Percentiles rank a stretch among this genome's conserved stretches.
These are phyloP conservation scores for Malthinus seriepunctatus DNA, from an alignment of 2,888 invertebrate genomes.

Conservation along the genomic window DNA sequence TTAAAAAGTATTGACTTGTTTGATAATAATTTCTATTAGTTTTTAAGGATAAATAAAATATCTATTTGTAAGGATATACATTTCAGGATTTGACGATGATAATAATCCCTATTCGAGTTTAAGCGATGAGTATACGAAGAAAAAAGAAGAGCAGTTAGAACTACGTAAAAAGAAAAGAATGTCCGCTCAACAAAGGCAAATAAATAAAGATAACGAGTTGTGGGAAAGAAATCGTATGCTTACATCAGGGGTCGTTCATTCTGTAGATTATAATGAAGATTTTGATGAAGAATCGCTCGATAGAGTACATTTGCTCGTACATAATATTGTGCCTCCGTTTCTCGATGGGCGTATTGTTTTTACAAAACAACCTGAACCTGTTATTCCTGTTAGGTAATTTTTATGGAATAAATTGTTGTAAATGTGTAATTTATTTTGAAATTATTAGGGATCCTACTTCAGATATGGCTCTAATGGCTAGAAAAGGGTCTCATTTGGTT, in stretches of 20 bases:
- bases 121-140: conserved; percentile 89
- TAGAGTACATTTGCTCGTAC: conserved; percentile 92
- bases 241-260: conserved; percentile 90
- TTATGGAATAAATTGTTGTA: background rate
- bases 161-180: conserved; percentile 88
- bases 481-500: conserved; percentile 92
- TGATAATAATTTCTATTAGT: no score
- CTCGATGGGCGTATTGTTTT: conserved; percentile 98
- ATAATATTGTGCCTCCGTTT: conserved; percentile 98
- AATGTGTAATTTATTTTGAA: background rate
- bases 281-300: conserved; percentile 95
- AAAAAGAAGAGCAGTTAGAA: conserved; percentile 91
- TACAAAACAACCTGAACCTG: conserved; percentile 98
- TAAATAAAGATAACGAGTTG: conserved; percentile 96
- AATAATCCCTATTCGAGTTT: conserved; percentile 90
- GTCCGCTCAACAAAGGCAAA: conserved; percentile 94
- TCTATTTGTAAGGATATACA: conserved; percentile 2
- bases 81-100: conserved; percentile 79
- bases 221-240: conserved; percentile 99
- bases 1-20: no score
- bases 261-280: conserved; percentile 86
- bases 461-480: conserved; percentile 94
- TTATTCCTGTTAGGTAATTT: conserved; percentile 82
- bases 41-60: no score
- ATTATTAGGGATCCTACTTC: conserved; percentile 85